Evolutionary conservation across 1,140 invertebrate species (phyloP), one percentile per base, ranked within the genome.

Genomic region (Andrena cerasifolii): DNA sequence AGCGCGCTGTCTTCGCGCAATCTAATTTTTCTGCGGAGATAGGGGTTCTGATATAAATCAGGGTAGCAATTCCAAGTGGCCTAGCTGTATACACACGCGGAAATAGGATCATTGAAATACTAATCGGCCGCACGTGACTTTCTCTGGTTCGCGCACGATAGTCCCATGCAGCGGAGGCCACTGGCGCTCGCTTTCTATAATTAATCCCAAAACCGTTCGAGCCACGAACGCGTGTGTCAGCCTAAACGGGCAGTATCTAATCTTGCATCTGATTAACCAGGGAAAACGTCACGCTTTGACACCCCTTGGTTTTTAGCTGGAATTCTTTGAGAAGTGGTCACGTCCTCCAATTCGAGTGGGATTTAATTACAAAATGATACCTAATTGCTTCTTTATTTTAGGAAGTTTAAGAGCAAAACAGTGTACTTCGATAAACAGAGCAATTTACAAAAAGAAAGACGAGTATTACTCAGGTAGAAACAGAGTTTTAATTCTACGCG

Each of bases 181-280:
- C 49, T 73, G 75, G 76, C 65, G 68, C 51, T 73, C 63, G 67
- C 78, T 83, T 80, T 85, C 84, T 86, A 86, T 78, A 83, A 85
- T 85, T 85, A 80, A 85, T 74, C 53, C 40, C 31, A 80, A 86
- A 80, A 71, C 28, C 40, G 68, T 82, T 53, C n/a, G 56, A 75
- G 40, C 53, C 53, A 65, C 59, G 43, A 21, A 3, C 51, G 14
- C 43, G 71, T 53, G 66, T 63, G 53, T 43, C 54, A 28, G 49
- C 43, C 40, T 47, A 53, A 81, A 54, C 33, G 56, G 26, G 18
- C 67, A 58, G 72, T 72, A 61, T 82, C 73, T 72, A 72, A 83
- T 82, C 67, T 82, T 14, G 33, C 21, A 56, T 67, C 26, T 62
- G 40, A 82, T 80, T 75, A 71, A 59, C 1, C 53, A 16, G 36